Percentiles rank a stretch among this genome's conserved stretches.
Evolutionary conservation across 2,888 invertebrate genomes (phyloP).

Genomic region (Pachycephus smyrnensis): DNA sequence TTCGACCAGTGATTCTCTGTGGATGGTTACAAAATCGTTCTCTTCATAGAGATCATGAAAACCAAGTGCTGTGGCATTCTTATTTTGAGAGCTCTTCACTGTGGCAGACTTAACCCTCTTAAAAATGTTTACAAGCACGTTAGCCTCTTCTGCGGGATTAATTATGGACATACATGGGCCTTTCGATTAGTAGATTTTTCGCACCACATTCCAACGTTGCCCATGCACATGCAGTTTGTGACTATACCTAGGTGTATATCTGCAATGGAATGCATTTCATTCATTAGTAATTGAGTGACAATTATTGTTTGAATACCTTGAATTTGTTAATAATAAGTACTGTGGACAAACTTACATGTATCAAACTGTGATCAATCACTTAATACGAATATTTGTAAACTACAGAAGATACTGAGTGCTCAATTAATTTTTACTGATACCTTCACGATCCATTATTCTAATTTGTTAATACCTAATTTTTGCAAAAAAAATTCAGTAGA

Average conservation of each 20-base stretch:
- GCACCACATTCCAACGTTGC: conserved; percentile 7
- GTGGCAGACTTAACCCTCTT: not conserved
- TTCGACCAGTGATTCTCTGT: not conserved
- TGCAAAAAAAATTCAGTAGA: not conserved
- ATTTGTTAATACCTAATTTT: not conserved
- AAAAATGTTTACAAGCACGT: not conserved
- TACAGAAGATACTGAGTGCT: too few relatives aligned
- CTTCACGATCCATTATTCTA: not conserved
- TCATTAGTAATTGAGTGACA: too few relatives aligned
- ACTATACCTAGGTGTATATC: too few relatives aligned
- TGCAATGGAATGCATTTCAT: too few relatives aligned
- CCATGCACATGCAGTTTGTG: conserved; percentile 2
- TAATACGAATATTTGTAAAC: too few relatives aligned
- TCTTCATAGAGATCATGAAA: conserved; percentile 6
- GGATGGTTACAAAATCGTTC: conserved; percentile 5
- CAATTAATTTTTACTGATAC: not conserved
- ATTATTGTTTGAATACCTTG: too few relatives aligned
- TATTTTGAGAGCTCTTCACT: not conserved
- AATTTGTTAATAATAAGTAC: too few relatives aligned
- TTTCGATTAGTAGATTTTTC: conserved; percentile 3
- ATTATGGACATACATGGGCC: conserved; percentile 8
- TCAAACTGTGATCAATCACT: too few relatives aligned
- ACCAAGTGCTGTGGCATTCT: not conserved
- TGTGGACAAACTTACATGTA: too few relatives aligned
- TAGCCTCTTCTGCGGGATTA: conserved; percentile 6